These are phyloP conservation scores for Nemapogon koenigi DNA, from an alignment of 2,888 invertebrate genomes.

Conservation along the genomic window DNA sequence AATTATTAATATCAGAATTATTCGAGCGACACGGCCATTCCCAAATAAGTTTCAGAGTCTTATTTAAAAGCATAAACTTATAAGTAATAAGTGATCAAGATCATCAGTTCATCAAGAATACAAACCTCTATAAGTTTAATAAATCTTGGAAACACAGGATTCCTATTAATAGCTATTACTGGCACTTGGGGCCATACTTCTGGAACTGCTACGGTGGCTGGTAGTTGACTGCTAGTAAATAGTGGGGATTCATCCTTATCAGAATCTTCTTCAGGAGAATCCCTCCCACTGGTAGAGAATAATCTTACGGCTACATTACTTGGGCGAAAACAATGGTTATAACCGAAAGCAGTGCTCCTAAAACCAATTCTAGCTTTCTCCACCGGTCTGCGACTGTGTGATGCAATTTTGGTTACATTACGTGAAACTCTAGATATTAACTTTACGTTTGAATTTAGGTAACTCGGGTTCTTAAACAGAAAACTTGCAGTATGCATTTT, in stretches of 20 bases:
- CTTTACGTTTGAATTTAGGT: constrained; percentile 36
- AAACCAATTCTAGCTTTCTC: neutral
- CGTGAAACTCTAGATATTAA: constrained; percentile 29
- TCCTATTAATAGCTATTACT: constrained; percentile 90
- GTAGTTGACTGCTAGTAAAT: constrained; percentile 65
- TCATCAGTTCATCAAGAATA: too few relatives aligned
- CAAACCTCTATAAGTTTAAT: constrained; percentile 94
- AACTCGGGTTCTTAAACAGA: constrained; percentile 40
- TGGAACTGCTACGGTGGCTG: constrained; percentile 92
- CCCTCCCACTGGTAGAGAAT: constrained; percentile 31
- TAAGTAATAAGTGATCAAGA: too few relatives aligned
- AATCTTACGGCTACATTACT: too few relatives aligned
- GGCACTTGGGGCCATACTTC: constrained; percentile 97
- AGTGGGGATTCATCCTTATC: constrained; percentile 46
- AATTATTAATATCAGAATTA: too few relatives aligned
- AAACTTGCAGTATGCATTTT: constrained; percentile 46
- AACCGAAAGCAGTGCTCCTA: too few relatives aligned
- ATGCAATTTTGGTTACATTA: constrained; percentile 52
- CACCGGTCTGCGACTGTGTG: constrained; percentile 35
- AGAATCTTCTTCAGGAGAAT: constrained; percentile 40
- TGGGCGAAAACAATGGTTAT: too few relatives aligned
- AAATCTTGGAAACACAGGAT: constrained; percentile 97
- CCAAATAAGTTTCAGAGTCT: too few relatives aligned
- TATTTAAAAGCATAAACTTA: too few relatives aligned
- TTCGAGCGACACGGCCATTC: too few relatives aligned